phyloP scores from a whole-genome alignment of 23 tunicate genomes.

The Styela plicata region DNA sequence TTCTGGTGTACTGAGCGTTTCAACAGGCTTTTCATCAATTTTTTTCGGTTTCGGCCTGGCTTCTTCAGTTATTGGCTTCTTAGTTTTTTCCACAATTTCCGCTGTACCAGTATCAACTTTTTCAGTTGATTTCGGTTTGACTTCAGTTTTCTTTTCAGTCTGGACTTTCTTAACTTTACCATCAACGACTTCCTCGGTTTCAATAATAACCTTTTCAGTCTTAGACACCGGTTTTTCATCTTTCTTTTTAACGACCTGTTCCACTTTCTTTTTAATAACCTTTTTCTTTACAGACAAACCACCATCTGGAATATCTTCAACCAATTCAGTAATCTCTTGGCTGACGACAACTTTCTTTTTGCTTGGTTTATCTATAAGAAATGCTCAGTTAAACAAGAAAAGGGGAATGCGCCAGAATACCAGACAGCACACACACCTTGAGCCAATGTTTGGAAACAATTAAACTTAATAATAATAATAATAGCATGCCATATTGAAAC shows the following conservation, averaged over 20 bases:
- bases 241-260: background rate
- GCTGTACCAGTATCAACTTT: background rate
- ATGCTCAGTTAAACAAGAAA: background rate
- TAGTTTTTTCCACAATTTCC: slow-evolving; percentile 14
- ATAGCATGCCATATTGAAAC: too few species aligned
- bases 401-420: too few species aligned
- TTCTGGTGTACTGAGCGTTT: background rate
- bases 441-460: too few species aligned
- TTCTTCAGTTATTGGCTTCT: background rate
- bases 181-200: background rate
- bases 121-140: background rate
- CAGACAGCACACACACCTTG: too few species aligned
- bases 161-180: slow-evolving; percentile 2
- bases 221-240: background rate
- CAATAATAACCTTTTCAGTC: background rate
- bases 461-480: too few species aligned
- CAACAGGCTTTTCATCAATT: background rate
- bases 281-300: background rate
- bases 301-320: background rate
- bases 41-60: background rate
- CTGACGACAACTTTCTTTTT: background rate
- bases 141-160: background rate
- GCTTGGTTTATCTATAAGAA: background rate
- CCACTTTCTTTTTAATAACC: background rate
- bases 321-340: slow-evolving; percentile 1